These are phyloP conservation scores for Cyrtorhinus lividipennis DNA, from an alignment of 1,140 invertebrate species.

Conservation along the genomic window DNA sequence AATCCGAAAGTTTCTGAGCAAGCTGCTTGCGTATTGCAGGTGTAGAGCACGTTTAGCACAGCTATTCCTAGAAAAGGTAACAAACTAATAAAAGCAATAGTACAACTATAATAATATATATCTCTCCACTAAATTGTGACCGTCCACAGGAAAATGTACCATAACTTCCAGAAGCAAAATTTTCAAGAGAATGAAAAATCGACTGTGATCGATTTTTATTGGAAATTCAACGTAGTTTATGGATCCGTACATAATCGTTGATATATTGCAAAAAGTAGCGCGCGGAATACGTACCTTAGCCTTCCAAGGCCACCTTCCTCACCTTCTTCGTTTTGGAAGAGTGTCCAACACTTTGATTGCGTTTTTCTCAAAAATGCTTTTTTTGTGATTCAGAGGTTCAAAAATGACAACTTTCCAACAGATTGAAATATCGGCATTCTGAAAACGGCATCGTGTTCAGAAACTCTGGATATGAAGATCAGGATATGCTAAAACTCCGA, in stretches of 20 bases:
- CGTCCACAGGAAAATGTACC: no score
- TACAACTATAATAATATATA: no score
- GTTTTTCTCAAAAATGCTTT: background rate
- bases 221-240: no score
- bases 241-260: background rate
- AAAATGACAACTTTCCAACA: background rate
- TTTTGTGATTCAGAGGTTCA: background rate
- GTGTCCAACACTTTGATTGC: background rate
- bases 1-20: no score
- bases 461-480: background rate
- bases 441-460: background rate
- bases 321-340: background rate
- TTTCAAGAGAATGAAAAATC: no score
- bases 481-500: background rate
- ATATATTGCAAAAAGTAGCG: background rate
- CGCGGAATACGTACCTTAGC: background rate
- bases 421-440: background rate
- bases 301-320: background rate
- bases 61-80: no score
- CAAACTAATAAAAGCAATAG: no score
- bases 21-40: no score
- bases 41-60: no score
- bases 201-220: no score
- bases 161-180: no score
- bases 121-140: no score